Evolutionary conservation across 2,113 vertebrate genomes (phyloP), one percentile per base, ranked within the genome.

Genomic region (Panthera leo): DNA sequence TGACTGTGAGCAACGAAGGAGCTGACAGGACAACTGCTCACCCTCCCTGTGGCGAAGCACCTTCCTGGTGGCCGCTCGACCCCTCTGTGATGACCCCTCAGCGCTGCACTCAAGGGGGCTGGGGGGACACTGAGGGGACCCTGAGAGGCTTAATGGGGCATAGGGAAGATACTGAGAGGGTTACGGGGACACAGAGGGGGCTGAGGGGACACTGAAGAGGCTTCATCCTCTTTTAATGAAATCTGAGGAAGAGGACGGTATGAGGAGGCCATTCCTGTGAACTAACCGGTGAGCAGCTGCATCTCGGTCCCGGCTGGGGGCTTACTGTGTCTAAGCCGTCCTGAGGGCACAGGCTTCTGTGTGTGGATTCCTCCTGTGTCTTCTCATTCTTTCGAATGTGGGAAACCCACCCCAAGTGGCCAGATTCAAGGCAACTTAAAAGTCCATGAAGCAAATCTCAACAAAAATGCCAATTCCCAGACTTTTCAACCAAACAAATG

Each of bases 251-350:
- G 53, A 42, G 1, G 12, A 10, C 27, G 0, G 6, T 4, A 53
- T 45, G 53, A 67, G 31, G 13, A 29, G 75, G 19, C 9, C 3
- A 1, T 29, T 2, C 39, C 0, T 1, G 36, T 4, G 39, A 7
- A 6, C 13, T 34, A 1, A 4, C 31, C 68, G 3, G 5, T 9
- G 10, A 29, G 15, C 53, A 42, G 58, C 36, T 27, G 29, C 16
- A 0, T 0, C 39, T 14, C 19, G 10, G 10, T 68, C 27, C 21
- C 10, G 0, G 70, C 70, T 5, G 2, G 16, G 27, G 31, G 39
- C 48, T 1, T 1, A 5, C 36, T 3, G n/a, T 7, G n/a, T 29
- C 55, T 6, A 16, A 18, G 55, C 88, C 19, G 11, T 1, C 42
- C 5, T 5, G 39, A 15, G 55, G 55, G 21, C 55, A 18, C 13